Conservation (phyloP, 2,888 invertebrate species). For the Philereme vetulata region DNA sequence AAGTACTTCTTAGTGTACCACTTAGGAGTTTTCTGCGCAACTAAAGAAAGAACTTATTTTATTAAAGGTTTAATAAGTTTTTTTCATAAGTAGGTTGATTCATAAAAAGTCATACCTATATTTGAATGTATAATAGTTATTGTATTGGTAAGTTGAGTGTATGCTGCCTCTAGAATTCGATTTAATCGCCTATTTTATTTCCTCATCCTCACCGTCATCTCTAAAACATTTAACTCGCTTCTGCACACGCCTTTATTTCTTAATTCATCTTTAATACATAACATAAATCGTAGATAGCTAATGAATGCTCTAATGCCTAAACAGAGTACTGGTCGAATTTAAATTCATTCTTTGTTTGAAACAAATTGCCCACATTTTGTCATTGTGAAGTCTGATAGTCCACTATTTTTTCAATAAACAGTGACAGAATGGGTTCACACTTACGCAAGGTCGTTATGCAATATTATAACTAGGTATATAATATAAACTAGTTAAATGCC, state of each 20-base stretch:
- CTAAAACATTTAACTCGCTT: slow-evolving; percentile 12
- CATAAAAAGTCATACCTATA: not conserved
- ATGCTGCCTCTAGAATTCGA: slow-evolving; percentile 11
- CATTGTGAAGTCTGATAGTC: not conserved
- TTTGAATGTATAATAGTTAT: not conserved
- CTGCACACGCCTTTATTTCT: slow-evolving; percentile 16
- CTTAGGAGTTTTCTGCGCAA: too few relatives aligned
- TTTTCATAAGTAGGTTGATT: not conserved
- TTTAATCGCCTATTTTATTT: slow-evolving; percentile 6
- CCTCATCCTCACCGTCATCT: slow-evolving; percentile 14
- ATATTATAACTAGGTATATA: not conserved
- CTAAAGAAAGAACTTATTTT: too few relatives aligned
- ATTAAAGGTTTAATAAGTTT: too few relatives aligned
- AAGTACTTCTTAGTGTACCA: too few relatives aligned
- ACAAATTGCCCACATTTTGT: not conserved
- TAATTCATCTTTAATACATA: not conserved
- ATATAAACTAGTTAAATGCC: not conserved
- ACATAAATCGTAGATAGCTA: slow-evolving; percentile 1
- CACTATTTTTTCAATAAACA: slow-evolving; percentile 1
- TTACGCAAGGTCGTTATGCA: slow-evolving; percentile 14
- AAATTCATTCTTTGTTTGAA: not conserved
- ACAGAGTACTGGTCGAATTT: not conserved
- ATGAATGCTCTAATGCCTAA: not conserved
- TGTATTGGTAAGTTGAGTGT: slow-evolving; percentile 17
- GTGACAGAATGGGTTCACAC: slow-evolving; percentile 9